Evolutionary conservation across 2,888 invertebrate species (phyloP), one percentile per base, ranked within the genome.

Genomic region (Callimorpha dominula): DNA sequence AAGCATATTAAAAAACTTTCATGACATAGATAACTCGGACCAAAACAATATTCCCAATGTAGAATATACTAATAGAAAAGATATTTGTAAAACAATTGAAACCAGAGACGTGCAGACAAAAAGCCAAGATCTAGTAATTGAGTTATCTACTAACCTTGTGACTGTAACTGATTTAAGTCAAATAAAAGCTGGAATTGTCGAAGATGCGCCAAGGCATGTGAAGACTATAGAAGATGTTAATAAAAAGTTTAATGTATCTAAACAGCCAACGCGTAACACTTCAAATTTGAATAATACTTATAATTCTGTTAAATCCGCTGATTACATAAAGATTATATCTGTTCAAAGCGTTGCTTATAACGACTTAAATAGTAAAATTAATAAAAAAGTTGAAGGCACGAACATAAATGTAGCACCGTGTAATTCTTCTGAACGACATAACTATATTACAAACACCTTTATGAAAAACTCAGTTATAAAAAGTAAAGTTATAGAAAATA

Each of bases 1-100:
- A 80, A 89, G 84, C 62, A 75, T 84, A 46, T 73, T 83, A 0
- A 71, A 82, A 49, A 72, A 43, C 40, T 71, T 62, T 43, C 14
- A 60, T 62, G 71, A 20, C 12, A n/a, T 40, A 42, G 42, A 49
- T 42, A 62, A 67, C 9, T n/a, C 40, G 11, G 40, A 62, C 14
- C 31, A 50, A 20, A 63, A 15, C 15, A 40, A 46, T 62, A 1
- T 54, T 60, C 0, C 15, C 7, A 4, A 14, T 40, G 14, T 52
- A 40, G 15, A n/a, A 17, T 0, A 14, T n/a, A 14, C 11, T n/a
- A 42, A 72, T 15, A 46, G 4, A 62, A 43, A 49, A 17, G 11
- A 43, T 40, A 31, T 40, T 5, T 46, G 31, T 14, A 31, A 65
- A 64, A 17, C 4, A 0, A 0, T 42, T 0, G 65, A 62, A 46